Percentiles rank a stretch among this genome's conserved stretches.
Evolutionary conservation across 2,888 invertebrate species (phyloP).

Genomic region (Caenorhabditis macrosperma): DNA sequence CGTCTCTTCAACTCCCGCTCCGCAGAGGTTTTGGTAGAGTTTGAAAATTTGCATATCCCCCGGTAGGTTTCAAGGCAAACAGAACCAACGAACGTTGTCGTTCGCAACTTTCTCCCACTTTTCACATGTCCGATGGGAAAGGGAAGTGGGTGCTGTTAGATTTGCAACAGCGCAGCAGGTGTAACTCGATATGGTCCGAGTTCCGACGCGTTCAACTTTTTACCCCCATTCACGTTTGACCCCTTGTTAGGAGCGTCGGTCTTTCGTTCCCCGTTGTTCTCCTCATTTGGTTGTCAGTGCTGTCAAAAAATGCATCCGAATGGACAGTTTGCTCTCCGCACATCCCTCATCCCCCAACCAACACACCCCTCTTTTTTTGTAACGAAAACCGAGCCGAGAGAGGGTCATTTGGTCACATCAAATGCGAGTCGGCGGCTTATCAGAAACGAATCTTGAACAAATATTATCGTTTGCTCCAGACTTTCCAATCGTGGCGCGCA

Average conservation of each 20-base stretch:
- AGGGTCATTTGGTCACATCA: constrained; percentile 47
- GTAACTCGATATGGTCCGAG: constrained; percentile 7
- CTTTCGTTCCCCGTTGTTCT: neutral
- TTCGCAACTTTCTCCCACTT: constrained; percentile 12
- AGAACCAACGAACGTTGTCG: constrained; percentile 33
- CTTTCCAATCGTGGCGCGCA: constrained; percentile 44
- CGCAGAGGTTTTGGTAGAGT: neutral
- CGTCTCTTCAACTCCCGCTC: neutral
- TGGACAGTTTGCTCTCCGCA: constrained; percentile 32
- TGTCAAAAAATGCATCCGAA: constrained; percentile 45
- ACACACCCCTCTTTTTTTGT: constrained; percentile 21
- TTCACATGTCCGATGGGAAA: neutral
- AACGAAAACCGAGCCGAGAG: constrained; percentile 9
- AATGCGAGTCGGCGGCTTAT: constrained; percentile 42
- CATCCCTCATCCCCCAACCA: neutral
- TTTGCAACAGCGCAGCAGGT: neutral
- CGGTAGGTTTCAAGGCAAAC: constrained; percentile 17
- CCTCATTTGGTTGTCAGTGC: constrained; percentile 34
- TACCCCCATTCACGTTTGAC: neutral
- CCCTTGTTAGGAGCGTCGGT: neutral
- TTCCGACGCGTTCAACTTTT: neutral
- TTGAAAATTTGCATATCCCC: constrained; percentile 21
- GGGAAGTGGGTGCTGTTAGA: neutral
- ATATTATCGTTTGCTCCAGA: constrained; percentile 54
- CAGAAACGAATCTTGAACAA: constrained; percentile 54